phyloP scores from a whole-genome alignment of 2,113 vertebrate species.

The Todiramphus saurophagus region DNA sequence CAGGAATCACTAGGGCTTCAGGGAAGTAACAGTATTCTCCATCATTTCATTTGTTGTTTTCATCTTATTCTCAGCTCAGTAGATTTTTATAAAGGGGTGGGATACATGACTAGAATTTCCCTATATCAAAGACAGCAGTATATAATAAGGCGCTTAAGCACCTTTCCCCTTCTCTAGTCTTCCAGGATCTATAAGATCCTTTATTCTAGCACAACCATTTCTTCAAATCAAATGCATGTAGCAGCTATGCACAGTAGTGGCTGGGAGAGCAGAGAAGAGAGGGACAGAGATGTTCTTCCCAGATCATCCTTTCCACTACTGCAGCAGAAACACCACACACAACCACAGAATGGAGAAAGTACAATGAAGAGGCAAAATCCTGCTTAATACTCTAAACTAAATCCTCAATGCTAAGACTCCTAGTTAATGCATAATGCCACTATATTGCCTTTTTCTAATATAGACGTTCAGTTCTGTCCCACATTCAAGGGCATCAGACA shows the following conservation, averaged over 20 bases:
- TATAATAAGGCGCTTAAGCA: background rate
- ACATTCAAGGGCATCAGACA: background rate
- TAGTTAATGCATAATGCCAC: background rate
- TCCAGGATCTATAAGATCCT: background rate
- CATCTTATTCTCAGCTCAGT: background rate
- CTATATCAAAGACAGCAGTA: background rate
- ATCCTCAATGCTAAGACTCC: background rate
- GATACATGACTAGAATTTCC: background rate
- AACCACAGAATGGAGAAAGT: background rate
- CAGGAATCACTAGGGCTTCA: background rate
- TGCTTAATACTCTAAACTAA: background rate
- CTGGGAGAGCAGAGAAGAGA: background rate
- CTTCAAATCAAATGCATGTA: background rate
- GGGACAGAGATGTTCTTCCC: background rate
- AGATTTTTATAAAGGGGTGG: background rate
- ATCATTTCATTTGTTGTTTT: background rate
- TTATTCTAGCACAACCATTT: background rate
- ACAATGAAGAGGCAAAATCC: background rate
- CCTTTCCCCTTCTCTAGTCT: background rate
- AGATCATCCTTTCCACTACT: background rate
- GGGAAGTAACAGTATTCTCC: background rate
- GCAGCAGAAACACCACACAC: background rate
- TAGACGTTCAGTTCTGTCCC: background rate
- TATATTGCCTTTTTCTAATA: background rate
- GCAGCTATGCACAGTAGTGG: background rate